Evolutionary conservation across 2,888 invertebrate species (phyloP).

Genomic region (Idaea biselata): DNA sequence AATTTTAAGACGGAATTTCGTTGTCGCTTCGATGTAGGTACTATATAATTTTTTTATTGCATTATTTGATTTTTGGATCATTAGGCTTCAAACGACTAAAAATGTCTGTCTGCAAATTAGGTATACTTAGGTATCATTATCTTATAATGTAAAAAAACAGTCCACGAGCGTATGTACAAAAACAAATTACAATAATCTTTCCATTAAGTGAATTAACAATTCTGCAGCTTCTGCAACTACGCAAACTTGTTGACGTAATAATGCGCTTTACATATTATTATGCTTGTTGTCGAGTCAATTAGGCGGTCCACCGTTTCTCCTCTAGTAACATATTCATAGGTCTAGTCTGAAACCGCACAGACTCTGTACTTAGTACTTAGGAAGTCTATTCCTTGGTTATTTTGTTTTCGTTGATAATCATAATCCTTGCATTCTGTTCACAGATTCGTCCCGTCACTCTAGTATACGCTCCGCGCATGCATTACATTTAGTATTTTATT

Average conservation of each 20-base stretch:
- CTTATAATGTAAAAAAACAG: no score
- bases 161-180: no score
- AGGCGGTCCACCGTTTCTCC: not conserved
- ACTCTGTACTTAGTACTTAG: conserved; percentile 29
- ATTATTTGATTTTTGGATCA: no score
- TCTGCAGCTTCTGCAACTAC: no score
- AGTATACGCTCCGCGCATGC: conserved; percentile 52
- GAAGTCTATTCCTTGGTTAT: conserved; percentile 8
- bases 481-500: conserved; percentile 27
- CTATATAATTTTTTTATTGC: no score
- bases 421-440: conserved; percentile 57
- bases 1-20: no score
- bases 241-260: conserved; percentile 16
- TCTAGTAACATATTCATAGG: conserved; percentile 44
- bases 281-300: conserved; percentile 50
- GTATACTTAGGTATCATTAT: no score
- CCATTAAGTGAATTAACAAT: no score
- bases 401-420: conserved; percentile 43
- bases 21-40: no score
- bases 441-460: conserved; percentile 52
- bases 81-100: no score
- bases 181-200: no score
- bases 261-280: conserved; percentile 47
- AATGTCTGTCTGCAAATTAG: no score
- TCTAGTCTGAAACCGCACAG: conserved; percentile 39